Evolutionary conservation across 2,797 vertebrate species (phyloP), one percentile per base, ranked within the genome.

Genomic region (Eulemur coronatus): DNA sequence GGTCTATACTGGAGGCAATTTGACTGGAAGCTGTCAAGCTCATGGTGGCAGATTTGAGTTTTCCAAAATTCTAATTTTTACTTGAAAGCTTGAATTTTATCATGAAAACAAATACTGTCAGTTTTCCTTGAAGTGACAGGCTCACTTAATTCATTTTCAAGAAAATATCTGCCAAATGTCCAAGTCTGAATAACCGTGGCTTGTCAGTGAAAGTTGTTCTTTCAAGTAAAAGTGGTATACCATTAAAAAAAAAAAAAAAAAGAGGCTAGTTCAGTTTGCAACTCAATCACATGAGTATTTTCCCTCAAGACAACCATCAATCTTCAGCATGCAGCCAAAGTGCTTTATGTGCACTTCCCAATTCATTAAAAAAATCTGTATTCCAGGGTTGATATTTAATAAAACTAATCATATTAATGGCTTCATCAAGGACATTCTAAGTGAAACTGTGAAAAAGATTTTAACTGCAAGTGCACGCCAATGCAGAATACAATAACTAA

Each of bases 1-100:
- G 61, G 43, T n/a, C 80, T 24, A 57, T 12, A 43, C 3, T 59
- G 30, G 38, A 50, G 61, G 38, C 18, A 81, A 43, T 30, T 15
- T 33, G 38, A 84, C 73, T 79, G 48, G 48, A 91, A 84, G 78
- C 59, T 38, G 7, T 59, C 72, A 84, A n/a, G 55, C 11, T 84
- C 89, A 78, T 11, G 26, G 57, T n/a, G 24, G 72, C 52, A 81
- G 84, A 84, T 52, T 38, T 52, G 35, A 88, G 43, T 69, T 89
- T 84, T 91, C 81, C 61, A 69, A 91, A 89, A 88, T 81, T 91
- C 52, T 28, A 43, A 88, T 81, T 89, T 91, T 89, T 26, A 81
- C 43, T 55, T 84, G 69, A 89, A 52, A 76, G 72, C 2, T 50
- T 97, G 28, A 92, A 57, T 70, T 63, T 81, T 82, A 89, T 50